phyloP scores from a whole-genome alignment of 2,888 invertebrate species.

The Octodonta nipae region DNA sequence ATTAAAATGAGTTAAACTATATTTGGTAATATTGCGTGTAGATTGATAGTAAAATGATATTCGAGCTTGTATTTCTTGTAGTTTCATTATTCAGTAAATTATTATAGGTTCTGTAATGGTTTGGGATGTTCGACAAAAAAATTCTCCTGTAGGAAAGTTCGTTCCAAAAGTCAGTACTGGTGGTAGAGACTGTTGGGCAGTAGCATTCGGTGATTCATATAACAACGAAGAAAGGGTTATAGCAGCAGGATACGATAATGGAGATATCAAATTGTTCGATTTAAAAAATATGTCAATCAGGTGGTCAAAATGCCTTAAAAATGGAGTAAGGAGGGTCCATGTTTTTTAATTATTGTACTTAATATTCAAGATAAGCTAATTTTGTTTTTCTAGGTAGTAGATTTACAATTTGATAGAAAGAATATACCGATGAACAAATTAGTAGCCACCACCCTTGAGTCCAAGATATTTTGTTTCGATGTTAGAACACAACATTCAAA shows the following conservation, averaged over 20 bases:
- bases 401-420: constrained; percentile 79
- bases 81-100: no score
- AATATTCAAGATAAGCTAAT: no score
- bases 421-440: constrained; percentile 93
- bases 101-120: no score
- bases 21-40: no score
- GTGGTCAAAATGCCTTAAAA: constrained; percentile 87
- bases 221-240: constrained; percentile 72
- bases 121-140: constrained; percentile 88
- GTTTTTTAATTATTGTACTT: not conserved
- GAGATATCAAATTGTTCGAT: constrained; percentile 89
- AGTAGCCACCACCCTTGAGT: constrained; percentile 80
- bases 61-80: no score
- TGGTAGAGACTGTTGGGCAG: constrained; percentile 84
- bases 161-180: constrained; percentile 56
- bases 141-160: constrained; percentile 80
- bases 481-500: constrained; percentile 74
- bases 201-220: constrained; percentile 82
- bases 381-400: constrained; percentile 50
- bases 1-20: not conserved
- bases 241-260: constrained; percentile 92
- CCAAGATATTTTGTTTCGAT: constrained; percentile 80
- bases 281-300: constrained; percentile 65
- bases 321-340: constrained; percentile 52
- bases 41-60: no score